A percentile compares a stretch with the other conserved stretches of the same genome.
These are phyloP conservation scores for Mirza zaza DNA, from an alignment of 2,113 vertebrate genomes.

Conservation along the genomic window DNA sequence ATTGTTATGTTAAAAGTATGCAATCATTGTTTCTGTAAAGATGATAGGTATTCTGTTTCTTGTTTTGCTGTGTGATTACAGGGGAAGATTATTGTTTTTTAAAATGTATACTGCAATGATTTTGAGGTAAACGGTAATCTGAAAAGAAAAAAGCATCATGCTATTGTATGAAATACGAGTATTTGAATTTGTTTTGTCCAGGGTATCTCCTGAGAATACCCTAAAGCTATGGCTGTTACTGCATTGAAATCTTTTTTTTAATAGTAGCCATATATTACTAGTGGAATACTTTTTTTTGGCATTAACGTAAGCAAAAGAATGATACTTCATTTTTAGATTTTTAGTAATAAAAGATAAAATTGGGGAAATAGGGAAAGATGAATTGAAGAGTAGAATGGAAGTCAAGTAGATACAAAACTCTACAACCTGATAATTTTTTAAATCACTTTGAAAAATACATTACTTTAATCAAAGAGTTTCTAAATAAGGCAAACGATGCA, in stretches of 20 bases:
- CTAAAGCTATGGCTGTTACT: neutral
- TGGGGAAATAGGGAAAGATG: neutral
- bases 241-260: neutral
- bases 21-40: conserved; percentile 29
- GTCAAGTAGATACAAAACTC: conserved; percentile 1
- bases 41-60: neutral
- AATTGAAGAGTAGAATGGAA: neutral
- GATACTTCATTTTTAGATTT: conserved; percentile 34
- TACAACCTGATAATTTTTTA: neutral
- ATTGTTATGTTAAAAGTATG: conserved; percentile 42
- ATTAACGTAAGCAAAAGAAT: conserved; percentile 9
- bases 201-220: conserved; percentile 10
- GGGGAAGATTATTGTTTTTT: conserved; percentile 35
- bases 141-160: conserved; percentile 45
- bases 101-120: conserved; percentile 10
- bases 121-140: conserved; percentile 12
- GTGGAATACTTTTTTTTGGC: conserved; percentile 44
- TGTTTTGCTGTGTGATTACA: conserved; percentile 42
- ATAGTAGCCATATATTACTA: conserved; percentile 6
- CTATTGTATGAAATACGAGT: conserved; percentile 30
- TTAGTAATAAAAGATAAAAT: conserved; percentile 29
- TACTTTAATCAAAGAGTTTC: conserved; percentile 45
- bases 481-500: conserved; percentile 27
- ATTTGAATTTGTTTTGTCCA: conserved; percentile 55
- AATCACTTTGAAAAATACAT: conserved; percentile 9